phyloP scores from a whole-genome alignment of 1,140 invertebrate genomes.

The Papilio dardanus region DNA sequence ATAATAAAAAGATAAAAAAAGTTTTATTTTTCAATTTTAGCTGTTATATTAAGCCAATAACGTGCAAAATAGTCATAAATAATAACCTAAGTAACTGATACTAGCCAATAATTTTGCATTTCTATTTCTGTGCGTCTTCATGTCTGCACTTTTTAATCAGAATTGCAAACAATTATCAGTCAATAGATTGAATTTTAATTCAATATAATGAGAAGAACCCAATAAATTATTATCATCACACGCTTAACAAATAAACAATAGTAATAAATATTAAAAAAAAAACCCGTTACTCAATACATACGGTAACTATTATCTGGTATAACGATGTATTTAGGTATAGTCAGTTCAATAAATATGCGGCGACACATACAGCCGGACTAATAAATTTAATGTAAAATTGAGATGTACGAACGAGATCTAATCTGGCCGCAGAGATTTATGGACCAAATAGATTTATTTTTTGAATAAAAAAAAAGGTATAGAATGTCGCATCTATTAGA shows the following conservation, averaged over 20 bases:
- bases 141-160: neutral
- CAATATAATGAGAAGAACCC: constrained; percentile 33
- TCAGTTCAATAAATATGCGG: constrained; percentile 62
- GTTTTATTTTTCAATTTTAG: no score
- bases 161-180: no score
- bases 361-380: constrained; percentile 53
- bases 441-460: constrained; percentile 67
- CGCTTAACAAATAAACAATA: constrained; percentile 49
- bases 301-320: constrained; percentile 59
- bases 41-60: no score
- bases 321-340: constrained; percentile 71
- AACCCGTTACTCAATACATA: constrained; percentile 58
- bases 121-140: neutral
- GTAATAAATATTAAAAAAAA: constrained; percentile 56
- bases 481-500: constrained; percentile 51
- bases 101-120: no score
- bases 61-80: no score
- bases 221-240: constrained; percentile 32
- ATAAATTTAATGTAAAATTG: constrained; percentile 78
- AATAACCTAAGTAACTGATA: no score
- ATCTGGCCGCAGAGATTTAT: constrained; percentile 67
- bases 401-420: constrained; percentile 75
- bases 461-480: constrained; percentile 50
- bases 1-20: no score
- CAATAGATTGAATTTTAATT: neutral